Evolutionary conservation across 1,140 invertebrate species (phyloP).

Genomic region (Bathynomus jamesi): DNA sequence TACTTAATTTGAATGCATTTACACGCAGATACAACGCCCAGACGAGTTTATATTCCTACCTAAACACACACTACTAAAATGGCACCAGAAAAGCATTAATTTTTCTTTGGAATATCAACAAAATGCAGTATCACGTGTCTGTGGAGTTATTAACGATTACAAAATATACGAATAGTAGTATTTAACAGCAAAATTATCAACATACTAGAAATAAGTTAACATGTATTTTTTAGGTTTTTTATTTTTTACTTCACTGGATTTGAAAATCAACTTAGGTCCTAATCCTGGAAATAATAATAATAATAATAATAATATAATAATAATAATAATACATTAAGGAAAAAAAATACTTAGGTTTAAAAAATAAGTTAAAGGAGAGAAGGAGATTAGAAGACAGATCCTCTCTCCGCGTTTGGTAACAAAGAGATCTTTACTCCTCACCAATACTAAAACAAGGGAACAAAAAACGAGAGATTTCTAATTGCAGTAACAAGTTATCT

Average conservation of each 20-base stretch:
- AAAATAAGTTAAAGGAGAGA: neutral
- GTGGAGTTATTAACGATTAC: neutral
- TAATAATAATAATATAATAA: neutral
- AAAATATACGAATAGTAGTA: neutral
- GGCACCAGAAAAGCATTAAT: neutral
- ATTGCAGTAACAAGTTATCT: neutral
- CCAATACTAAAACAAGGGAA: neutral
- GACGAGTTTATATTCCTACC: too few species aligned
- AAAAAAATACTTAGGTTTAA: neutral
- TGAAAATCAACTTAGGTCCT: too few species aligned
- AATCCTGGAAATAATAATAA: neutral
- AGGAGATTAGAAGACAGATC: neutral
- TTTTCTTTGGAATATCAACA: neutral
- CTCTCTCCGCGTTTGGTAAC: neutral
- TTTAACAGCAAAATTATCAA: too few species aligned
- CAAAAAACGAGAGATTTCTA: neutral
- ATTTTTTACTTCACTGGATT: too few species aligned
- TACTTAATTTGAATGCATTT: too few species aligned
- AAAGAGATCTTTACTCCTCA: neutral
- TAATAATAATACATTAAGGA: neutral
- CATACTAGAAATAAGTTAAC: too few species aligned
- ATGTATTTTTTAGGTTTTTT: too few species aligned
- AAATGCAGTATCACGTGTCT: neutral
- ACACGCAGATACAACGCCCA: too few species aligned
- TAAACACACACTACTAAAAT: too few species aligned